A percentile compares a stretch with the other conserved stretches of the same genome.
These are phyloP conservation scores for Taxidea taxus DNA, from an alignment of 2,113 vertebrate genomes.

Conservation along the genomic window DNA sequence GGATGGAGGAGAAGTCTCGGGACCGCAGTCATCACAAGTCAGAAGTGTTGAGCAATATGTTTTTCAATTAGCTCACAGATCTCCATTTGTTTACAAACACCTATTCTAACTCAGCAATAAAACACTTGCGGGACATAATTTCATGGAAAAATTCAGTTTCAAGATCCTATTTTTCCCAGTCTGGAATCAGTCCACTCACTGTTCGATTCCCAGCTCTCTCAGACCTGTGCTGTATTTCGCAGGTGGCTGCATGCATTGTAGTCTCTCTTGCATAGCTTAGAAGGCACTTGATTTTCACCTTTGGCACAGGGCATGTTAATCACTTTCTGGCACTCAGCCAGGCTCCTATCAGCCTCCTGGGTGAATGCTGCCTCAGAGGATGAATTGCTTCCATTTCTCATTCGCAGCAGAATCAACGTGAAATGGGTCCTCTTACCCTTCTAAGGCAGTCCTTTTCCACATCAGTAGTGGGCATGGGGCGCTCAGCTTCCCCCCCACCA, in stretches of 20 bases:
- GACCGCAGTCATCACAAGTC: not conserved
- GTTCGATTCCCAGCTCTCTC: not conserved
- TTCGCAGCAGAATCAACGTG: not conserved
- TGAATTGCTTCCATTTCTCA: not conserved
- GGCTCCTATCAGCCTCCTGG: not conserved
- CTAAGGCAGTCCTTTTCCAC: not conserved
- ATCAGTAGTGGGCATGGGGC: not conserved
- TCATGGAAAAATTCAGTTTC: not conserved
- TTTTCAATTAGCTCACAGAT: not conserved
- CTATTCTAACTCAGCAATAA: not conserved
- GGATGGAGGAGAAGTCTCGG: not conserved
- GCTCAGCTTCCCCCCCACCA: not conserved
- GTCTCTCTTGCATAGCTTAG: not conserved
- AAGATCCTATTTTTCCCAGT: not conserved
- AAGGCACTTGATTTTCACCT: not conserved
- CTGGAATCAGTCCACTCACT: rapidly evolving
- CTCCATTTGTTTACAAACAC: not conserved
- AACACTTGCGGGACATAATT: not conserved
- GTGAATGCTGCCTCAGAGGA: not conserved
- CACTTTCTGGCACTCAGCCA: not conserved
- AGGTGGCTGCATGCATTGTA: not conserved
- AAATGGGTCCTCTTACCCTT: not conserved
- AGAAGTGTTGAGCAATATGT: not conserved
- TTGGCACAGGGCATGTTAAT: not conserved
- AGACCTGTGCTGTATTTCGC: not conserved